Conservation (phyloP, 2,797 vertebrate species). For the Oophaga sylvatica region DNA sequence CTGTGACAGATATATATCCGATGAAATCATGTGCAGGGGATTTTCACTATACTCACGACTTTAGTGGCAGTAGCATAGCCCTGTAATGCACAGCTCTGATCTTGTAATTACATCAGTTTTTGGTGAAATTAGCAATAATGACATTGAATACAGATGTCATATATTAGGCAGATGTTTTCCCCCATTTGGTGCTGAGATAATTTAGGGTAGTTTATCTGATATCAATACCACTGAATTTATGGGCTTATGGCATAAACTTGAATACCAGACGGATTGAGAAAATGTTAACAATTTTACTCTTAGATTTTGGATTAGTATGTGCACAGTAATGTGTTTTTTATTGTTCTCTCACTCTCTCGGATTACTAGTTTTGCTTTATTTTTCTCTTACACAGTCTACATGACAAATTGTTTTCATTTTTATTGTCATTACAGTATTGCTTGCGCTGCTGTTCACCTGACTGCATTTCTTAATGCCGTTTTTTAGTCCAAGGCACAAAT, state of each 20-base stretch:
- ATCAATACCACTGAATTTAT: neutral
- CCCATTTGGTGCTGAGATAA: too few relatives aligned
- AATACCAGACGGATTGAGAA: neutral
- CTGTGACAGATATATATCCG: too few relatives aligned
- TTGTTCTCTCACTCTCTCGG: neutral
- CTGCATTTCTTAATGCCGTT: conserved; percentile 39
- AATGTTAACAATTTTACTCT: neutral
- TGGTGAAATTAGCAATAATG: too few relatives aligned
- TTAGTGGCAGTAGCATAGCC: too few relatives aligned
- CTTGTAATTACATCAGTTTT: too few relatives aligned
- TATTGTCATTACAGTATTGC: conserved; percentile 18
- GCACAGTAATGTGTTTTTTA: neutral
- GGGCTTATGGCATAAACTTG: neutral
- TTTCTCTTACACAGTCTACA: neutral
- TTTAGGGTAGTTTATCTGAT: neutral
- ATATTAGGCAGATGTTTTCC: too few relatives aligned
- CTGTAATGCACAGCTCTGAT: too few relatives aligned
- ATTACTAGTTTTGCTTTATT: neutral
- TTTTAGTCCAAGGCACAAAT: conserved; percentile 34
- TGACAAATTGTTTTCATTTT: conserved; percentile 38
- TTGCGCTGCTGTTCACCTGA: conserved; percentile 22
- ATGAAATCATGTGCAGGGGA: too few relatives aligned
- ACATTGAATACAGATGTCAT: too few relatives aligned
- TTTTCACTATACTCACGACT: too few relatives aligned
- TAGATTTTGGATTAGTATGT: neutral